Evolutionary conservation across 2,888 invertebrate genomes (phyloP).

Genomic region (Pardosa pseudoannulata): DNA sequence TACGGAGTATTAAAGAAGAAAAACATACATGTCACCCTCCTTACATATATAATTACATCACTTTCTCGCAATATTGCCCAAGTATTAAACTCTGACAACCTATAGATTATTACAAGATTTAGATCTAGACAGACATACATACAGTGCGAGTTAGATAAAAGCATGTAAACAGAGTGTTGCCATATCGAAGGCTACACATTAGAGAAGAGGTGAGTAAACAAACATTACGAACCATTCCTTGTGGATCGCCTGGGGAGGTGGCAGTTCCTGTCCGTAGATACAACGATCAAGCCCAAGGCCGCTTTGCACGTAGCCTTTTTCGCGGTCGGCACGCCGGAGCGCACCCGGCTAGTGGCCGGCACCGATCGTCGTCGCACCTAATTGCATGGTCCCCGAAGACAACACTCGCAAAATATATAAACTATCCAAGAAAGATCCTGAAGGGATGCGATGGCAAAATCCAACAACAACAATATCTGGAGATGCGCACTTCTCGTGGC

Average conservation of each 20-base stretch:
- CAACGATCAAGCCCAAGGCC: slow-evolving; percentile 4
- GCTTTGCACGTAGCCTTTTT: no score
- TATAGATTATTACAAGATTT: no score
- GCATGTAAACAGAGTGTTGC: not conserved
- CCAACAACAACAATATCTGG: not conserved
- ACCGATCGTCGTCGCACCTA: no score
- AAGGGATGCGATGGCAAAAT: not conserved
- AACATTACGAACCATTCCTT: slow-evolving; percentile 3
- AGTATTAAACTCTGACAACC: no score
- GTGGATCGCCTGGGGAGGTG: not conserved
- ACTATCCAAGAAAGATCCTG: not conserved
- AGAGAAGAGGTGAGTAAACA: not conserved
- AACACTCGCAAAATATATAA: not conserved
- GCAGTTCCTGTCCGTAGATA: not conserved
- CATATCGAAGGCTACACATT: not conserved
- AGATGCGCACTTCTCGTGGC: no score
- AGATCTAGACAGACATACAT: no score
- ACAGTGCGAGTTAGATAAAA: no score
- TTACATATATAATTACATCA: no score
- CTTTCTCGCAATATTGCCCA: no score
- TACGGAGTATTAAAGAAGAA: no score
- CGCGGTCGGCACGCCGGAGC: not conserved
- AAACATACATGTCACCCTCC: no score
- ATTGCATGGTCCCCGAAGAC: not conserved
- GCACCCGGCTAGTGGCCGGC: not conserved